Base-by-base conservation (phyloP, 2,797 vertebrate genomes). In the Falco cherrug region DNA sequence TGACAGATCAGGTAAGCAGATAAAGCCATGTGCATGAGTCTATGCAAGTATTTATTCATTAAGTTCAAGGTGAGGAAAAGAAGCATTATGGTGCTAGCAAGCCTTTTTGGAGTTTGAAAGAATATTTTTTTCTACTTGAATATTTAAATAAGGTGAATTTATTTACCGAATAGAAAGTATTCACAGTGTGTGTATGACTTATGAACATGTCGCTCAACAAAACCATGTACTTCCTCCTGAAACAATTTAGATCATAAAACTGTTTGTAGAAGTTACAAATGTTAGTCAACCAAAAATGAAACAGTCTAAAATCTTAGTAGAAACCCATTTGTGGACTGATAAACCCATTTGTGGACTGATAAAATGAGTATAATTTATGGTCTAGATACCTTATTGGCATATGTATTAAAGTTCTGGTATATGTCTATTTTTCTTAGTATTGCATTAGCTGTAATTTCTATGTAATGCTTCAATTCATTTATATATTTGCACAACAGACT, bases 401-500 rank as follows among this genome's bases (percentile, higher is more conserved):
- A 95, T 90, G 93, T 97, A 95, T 97, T 97, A 96, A 97, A 97
- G 97, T 97, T 95, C 93, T 91, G 78, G 75, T 95, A 91, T 97
- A 88, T 90, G 93, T 94, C 95, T 97, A 43, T 96, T 96, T 98
- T 97, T 97, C 92, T 97, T 95, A 94, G 91, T 94, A 95, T 98
- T 98, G 93, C 94, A 96, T 98, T 98, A 98, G 93, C 96, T 96
- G 96, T 97, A 98, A 98, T 98, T 97, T 98, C 96, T 95, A 45
- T 96, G 95, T 97, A 97, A 97, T 97, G 94, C 97, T 97, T 97
- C 95, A 97, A 97, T 97, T 98, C 98, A 97, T 98, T 97, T 97
- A 93, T 97, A 91, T 98, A 97, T 98, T 98, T 98, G 95, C 88
- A 96, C 95, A 98, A 84, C 84, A 94, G 89, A 63, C 87, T 97